phyloP scores from a whole-genome alignment of 2,113 vertebrate species.

The Geothlypis trichas region DNA sequence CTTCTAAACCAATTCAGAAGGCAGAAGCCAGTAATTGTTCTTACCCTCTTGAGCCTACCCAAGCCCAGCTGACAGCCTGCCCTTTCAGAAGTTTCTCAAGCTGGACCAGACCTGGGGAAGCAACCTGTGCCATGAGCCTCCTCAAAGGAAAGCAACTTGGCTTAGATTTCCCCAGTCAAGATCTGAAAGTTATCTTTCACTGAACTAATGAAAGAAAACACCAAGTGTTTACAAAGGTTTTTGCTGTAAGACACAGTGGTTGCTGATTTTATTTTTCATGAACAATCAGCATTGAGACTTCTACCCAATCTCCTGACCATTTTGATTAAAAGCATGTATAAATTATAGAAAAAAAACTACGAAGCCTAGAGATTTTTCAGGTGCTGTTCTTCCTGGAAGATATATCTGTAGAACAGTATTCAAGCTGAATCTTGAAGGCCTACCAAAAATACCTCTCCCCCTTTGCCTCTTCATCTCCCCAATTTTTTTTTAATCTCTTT shows the following conservation, averaged over 20 bases:
- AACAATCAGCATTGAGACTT: not conserved
- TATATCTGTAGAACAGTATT: not conserved
- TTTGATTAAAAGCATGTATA: not conserved
- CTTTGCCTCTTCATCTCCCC: not conserved
- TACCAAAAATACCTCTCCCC: not conserved
- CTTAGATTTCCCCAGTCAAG: not conserved
- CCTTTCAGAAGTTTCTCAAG: not conserved
- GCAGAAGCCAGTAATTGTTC: not conserved
- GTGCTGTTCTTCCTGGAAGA: not conserved
- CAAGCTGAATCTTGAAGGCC: not conserved
- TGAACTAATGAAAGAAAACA: not conserved
- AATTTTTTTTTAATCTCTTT: fast-evolving
- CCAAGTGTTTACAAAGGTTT: not conserved
- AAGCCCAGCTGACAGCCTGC: not conserved
- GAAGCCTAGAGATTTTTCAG: not conserved
- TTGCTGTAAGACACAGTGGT: not conserved
- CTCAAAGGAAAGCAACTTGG: not conserved
- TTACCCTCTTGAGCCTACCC: not conserved
- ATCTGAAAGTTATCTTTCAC: not conserved
- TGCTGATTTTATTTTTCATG: not conserved
- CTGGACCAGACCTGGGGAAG: not conserved
- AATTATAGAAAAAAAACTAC: not conserved
- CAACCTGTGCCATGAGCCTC: not conserved
- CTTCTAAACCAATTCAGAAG: conserved; percentile 3
- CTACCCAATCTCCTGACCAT: not conserved